A percentile compares a stretch with the other conserved stretches of the same genome.
Evolutionary conservation across 1,140 invertebrate genomes (phyloP).

Genomic region (Zaprionus lachaisei): DNA sequence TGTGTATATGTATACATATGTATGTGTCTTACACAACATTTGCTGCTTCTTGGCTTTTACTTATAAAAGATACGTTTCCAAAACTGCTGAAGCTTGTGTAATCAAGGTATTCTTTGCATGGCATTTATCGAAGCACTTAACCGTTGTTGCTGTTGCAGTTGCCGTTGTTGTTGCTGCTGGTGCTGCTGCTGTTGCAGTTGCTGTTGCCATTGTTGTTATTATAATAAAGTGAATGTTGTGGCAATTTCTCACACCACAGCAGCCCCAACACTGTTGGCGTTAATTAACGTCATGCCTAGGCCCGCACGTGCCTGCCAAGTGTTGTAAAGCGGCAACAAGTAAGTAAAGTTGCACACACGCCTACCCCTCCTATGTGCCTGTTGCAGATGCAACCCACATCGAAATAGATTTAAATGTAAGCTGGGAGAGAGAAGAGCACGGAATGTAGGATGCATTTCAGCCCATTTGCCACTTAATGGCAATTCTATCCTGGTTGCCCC

Average conservation of each 20-base stretch:
- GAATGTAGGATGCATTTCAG: not conserved
- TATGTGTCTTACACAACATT: not conserved
- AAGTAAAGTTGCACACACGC: slow-evolving; percentile 21
- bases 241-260: slow-evolving; percentile 5
- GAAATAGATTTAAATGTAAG: not conserved
- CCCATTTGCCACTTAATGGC: not conserved
- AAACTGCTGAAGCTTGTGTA: not conserved
- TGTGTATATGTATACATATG: not conserved
- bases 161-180: not conserved
- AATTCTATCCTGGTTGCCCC: not conserved
- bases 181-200: not conserved
- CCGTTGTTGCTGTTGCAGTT: not conserved
- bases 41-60: not conserved
- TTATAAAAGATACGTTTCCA: not conserved
- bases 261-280: slow-evolving; percentile 2
- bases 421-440: not conserved
- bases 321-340: slow-evolving; percentile 41
- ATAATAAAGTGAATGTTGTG: not conserved
- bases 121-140: slow-evolving; percentile 14
- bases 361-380: not conserved
- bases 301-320: not conserved
- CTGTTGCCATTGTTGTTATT: not conserved
- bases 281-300: slow-evolving; percentile 11
- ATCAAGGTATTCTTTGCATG: not conserved
- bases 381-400: no score